Base-by-base conservation (phyloP, 2,888 invertebrate genomes). In the Sipha maydis region DNA sequence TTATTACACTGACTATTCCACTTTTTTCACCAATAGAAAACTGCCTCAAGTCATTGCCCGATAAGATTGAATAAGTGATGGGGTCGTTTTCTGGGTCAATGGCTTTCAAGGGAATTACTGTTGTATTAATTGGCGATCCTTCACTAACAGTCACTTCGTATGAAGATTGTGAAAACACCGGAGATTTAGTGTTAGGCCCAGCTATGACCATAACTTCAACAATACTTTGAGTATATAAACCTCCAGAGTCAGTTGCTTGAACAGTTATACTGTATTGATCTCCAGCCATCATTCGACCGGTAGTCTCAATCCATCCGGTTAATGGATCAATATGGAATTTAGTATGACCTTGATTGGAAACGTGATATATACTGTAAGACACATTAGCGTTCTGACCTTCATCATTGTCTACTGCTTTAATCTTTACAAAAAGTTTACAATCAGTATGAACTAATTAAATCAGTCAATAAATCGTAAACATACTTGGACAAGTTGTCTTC, bases 81-180 rank as follows among this genome's bases (percentile, higher is more conserved):
- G 95, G 95, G 92, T 97, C 97, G 91, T 96, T 96, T 92, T 97
- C 97, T 25, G 97, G 97, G 92, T 97, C 97, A 91, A 95, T 93
- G n/a, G 97, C 97, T 95, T 96, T 91, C 3, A 97, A 95, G 19
- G 96, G 96, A 0, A 95, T 95, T 9, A 97, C 96, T 0, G 96
- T 96, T 0, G 97, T 96, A 91, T 97, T 97, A 89, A 97, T 95
- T 69, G 97, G 95, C 5, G 96, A 97, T 3, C 97, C 97, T 92
- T 97, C 97, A 90, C 97, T 97, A 19, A 97, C 96, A 90, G 96
- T 96, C 4, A 97, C 96, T 91, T 96, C 96, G 92, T 97, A 97
- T 3, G 96, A 94, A n/a, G 95, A 92, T 89, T 96, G 95, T 1
- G 95, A 94, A 92, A 97, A 97, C 89, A 95, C 94, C 0, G 97